Evolutionary conservation across 2,888 invertebrate genomes (phyloP).

Genomic region (Zygaena filipendulae): DNA sequence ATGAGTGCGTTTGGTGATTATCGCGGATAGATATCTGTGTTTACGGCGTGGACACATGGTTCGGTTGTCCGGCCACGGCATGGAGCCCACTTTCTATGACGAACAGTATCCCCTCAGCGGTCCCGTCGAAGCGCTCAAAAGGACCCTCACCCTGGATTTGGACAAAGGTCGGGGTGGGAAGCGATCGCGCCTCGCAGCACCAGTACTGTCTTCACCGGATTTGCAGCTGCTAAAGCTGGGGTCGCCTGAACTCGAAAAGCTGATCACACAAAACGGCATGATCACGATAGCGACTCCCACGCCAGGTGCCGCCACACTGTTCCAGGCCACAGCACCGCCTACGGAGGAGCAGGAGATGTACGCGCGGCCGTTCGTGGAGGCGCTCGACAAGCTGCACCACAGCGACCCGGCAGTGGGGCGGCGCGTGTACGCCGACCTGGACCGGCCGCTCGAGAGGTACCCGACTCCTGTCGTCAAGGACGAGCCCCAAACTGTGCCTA

Average conservation of each 20-base stretch:
- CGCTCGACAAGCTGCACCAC: conserved; percentile 86
- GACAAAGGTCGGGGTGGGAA: conserved; percentile 54
- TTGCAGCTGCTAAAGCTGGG: conserved; percentile 86
- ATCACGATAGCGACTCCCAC: conserved; percentile 81
- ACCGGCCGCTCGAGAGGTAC: conserved; percentile 61
- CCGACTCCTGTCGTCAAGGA: conserved; percentile 79
- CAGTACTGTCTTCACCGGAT: conserved; percentile 86
- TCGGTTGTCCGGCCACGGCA: conserved; percentile 71
- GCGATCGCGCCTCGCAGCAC: conserved; percentile 54
- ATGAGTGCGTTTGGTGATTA: conserved; percentile 46
- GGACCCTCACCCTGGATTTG: conserved; percentile 84
- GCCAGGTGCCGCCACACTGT: conserved; percentile 72
- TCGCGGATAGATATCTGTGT: conserved; percentile 54
- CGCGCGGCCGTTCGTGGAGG: conserved; percentile 90
- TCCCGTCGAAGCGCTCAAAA: conserved; percentile 74
- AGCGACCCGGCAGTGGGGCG: conserved; percentile 67
- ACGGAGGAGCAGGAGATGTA: conserved; percentile 93
- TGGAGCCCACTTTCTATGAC: conserved; percentile 78
- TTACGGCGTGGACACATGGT: conserved; percentile 70
- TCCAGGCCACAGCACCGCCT: conserved; percentile 52
- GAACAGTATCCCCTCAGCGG: conserved; percentile 68
- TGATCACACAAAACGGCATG: conserved; percentile 78
- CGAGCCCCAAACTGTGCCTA: conserved; percentile 92
- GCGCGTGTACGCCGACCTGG: conserved; percentile 75
- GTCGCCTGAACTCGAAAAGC: conserved; percentile 91